Conservation (phyloP, 2,797 vertebrate genomes). For the Intellagama lesueurii region DNA sequence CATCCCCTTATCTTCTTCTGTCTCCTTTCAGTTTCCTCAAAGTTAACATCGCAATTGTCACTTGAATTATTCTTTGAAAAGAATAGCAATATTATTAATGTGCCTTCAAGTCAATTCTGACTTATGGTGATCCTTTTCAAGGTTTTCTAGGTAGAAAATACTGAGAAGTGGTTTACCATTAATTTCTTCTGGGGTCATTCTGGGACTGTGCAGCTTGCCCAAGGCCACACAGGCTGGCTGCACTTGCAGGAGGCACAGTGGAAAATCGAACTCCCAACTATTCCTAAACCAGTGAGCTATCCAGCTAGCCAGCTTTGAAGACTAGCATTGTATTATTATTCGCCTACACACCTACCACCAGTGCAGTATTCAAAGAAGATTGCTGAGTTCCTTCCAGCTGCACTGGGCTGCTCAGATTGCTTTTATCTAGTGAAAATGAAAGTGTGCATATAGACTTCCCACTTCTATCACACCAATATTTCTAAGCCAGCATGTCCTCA, state of each 20-base stretch:
- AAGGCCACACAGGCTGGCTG: too few species aligned
- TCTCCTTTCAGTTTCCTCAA: slow-evolving; percentile 20
- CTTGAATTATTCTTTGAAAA: slow-evolving; percentile 22
- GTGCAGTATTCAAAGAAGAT: background rate
- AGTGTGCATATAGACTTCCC: slow-evolving; percentile 39
- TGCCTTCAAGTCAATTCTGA: background rate
- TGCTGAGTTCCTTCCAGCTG: slow-evolving; percentile 39
- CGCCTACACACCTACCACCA: slow-evolving; percentile 34
- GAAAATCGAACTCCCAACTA: too few species aligned
- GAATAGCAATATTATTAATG: too few species aligned
- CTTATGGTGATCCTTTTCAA: too few species aligned
- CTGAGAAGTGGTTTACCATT: too few species aligned
- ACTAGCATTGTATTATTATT: slow-evolving; percentile 33
- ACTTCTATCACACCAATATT: background rate
- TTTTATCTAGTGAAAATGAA: slow-evolving; percentile 67
- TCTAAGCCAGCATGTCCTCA: slow-evolving; percentile 18
- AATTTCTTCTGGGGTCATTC: too few species aligned
- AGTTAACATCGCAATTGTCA: background rate
- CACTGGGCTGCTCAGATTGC: slow-evolving; percentile 44
- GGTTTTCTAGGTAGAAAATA: too few species aligned
- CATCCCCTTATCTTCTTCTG: background rate
- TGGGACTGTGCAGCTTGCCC: too few species aligned
- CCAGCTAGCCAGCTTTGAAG: background rate
- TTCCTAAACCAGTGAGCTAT: background rate
- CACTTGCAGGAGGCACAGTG: too few species aligned